These are phyloP conservation scores for Okamejei kenojei DNA, from an alignment of 2,797 vertebrate genomes.

Conservation along the genomic window DNA sequence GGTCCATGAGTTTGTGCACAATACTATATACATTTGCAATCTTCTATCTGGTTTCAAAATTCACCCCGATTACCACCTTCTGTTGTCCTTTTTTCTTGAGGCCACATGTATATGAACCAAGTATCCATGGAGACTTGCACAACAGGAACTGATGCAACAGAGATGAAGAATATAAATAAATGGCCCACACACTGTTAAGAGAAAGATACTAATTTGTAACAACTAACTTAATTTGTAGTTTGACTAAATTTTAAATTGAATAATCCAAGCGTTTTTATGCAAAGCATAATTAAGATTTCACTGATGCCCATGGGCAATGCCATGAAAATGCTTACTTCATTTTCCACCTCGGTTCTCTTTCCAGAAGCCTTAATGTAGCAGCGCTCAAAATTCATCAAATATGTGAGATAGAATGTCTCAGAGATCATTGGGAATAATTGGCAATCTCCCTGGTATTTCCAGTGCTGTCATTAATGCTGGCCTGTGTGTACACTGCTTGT, in stretches of 20 bases:
- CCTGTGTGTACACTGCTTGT: not conserved
- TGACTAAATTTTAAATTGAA: not conserved
- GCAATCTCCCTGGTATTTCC: not conserved
- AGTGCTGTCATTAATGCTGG: not conserved
- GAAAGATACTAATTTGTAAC: not conserved
- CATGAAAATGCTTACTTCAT: not conserved
- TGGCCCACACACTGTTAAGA: not conserved
- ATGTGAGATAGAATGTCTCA: not conserved
- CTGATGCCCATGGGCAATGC: not conserved
- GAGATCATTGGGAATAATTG: not conserved
- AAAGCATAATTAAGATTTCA: not conserved
- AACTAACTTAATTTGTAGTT: not conserved
- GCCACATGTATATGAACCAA: not conserved
- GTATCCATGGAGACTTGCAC: not conserved
- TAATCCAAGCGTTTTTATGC: not conserved
- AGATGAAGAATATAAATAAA: slow-evolving; percentile 7
- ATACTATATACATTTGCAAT: not conserved
- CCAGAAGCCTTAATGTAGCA: not conserved
- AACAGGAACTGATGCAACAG: not conserved
- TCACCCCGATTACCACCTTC: not conserved
- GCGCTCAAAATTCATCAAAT: not conserved
- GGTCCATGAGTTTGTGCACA: not conserved
- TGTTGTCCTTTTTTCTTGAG: not conserved
- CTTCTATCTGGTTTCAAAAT: not conserved
- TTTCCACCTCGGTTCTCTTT: not conserved